Evolutionary conservation across 2,113 vertebrate species (phyloP), one percentile per base, ranked within the genome.

Genomic region (Labeo catla): DNA sequence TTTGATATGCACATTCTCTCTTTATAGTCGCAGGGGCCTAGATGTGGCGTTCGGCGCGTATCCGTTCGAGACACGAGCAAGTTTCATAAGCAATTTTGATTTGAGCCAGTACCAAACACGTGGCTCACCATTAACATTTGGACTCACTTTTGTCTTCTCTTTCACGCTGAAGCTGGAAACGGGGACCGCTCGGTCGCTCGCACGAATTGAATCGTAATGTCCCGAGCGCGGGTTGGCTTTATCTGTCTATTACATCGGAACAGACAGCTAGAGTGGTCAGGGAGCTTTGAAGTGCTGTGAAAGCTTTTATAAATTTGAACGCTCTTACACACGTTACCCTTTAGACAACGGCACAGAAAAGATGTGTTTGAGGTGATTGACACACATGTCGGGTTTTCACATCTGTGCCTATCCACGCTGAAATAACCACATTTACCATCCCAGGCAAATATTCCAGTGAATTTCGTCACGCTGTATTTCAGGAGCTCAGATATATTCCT

Each of bases 381-480:
- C 47, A 50, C 65, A 70, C 4, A 72, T 47, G 13, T 52, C 8
- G 0, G 28, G 5, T 36, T 59, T 84, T 72, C 50, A 83, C 36
- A 73, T 73, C 8, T 47, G 43, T 66, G 79, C 45, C n/a, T 49
- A 49, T 81, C 68, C 50, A 23, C 12, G 7, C 68, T 84, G 52
- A 73, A 57, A 84, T 83, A 72, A 83, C 49, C 66, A 59, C 68
- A 73, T 83, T 73, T 73, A 72, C 81, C 50, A 83, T 57, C 50
- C 66, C 19, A 73, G 50, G 68, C 19, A 84, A 84, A 23, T 47
- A 78, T 54, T 77, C 74, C 43, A 15, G 54, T 47, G 87, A 49
- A 82, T 83, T 88, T 85, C 13, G 68, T n/a, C 84, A 59, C 39
- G 79, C 36, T 82, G 65, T 74, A 61, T 57, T 88, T 61, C 65